Evolutionary conservation across 53 echinoderm and acorn worm species (phyloP).

Genomic region (Paracentrotus lividus): DNA sequence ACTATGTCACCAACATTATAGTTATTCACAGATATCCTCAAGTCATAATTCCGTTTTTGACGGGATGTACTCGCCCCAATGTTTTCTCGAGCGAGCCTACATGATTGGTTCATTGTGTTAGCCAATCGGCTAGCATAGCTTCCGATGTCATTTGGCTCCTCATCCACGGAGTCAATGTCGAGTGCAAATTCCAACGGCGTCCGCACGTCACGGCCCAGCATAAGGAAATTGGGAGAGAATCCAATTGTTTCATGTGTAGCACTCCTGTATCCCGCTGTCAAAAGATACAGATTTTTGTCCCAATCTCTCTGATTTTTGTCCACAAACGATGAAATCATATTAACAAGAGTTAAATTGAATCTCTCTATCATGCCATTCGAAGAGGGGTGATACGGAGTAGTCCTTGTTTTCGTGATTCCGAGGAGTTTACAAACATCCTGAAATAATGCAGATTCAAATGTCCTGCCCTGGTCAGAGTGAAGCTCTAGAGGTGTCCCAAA

Average conservation of each 20-base stretch:
- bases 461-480: slow-evolving; percentile 80
- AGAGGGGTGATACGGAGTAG: slow-evolving; percentile 27
- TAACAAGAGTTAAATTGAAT: slow-evolving; percentile 25
- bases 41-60: background rate
- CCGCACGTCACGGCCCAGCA: background rate
- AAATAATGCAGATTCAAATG: slow-evolving; percentile 76
- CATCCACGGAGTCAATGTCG: background rate
- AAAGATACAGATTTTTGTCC: slow-evolving; percentile 72
- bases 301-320: slow-evolving; percentile 61
- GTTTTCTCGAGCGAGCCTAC: background rate
- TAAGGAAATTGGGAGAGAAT: background rate
- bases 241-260: slow-evolving; percentile 16
- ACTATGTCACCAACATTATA: no score
- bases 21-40: no score
- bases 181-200: background rate
- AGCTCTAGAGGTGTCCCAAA: slow-evolving; percentile 70
- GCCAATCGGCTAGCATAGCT: background rate
- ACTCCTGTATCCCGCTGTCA: slow-evolving; percentile 75
- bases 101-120: background rate
- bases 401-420: slow-evolving; percentile 54
- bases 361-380: slow-evolving; percentile 61
- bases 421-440: slow-evolving; percentile 70
- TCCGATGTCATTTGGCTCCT: background rate
- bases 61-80: background rate
- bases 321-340: slow-evolving; percentile 4